These are phyloP conservation scores for Sebastiscus tertius DNA, from an alignment of 2,797 vertebrate genomes.

Conservation along the genomic window DNA sequence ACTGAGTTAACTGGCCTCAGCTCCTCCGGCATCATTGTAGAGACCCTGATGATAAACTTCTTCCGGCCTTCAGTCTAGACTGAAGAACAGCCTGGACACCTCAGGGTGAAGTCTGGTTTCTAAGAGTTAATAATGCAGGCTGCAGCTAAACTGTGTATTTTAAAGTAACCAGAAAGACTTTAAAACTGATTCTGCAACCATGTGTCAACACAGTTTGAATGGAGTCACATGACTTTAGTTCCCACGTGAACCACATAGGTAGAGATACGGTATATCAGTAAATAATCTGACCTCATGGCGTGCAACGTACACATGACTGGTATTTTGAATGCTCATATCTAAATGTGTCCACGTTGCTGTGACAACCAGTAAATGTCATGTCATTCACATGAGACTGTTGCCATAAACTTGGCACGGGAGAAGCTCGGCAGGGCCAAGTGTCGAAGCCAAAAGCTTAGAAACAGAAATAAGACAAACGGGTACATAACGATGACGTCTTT, in stretches of 20 bases:
- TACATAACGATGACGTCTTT: neutral
- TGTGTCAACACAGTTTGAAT: neutral
- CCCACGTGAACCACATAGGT: neutral
- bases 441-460: neutral
- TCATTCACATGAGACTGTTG: neutral
- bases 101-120: slow-evolving; percentile 16
- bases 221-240: neutral
- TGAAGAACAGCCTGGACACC: neutral
- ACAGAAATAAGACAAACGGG: neutral
- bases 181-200: neutral
- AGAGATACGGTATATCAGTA: neutral
- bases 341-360: slow-evolving; percentile 16
- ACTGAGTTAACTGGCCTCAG: neutral
- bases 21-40: neutral
- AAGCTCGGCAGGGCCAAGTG: neutral
- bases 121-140: neutral
- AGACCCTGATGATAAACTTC: neutral
- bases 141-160: neutral
- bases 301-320: slow-evolving; percentile 23
- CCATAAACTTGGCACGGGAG: neutral
- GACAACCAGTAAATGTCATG: slow-evolving; percentile 23
- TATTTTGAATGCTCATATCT: slow-evolving; percentile 8
- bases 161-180: neutral
- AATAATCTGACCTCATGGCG: slow-evolving; percentile 9
- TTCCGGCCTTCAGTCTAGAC: neutral